Evolutionary conservation across 2,888 invertebrate genomes (phyloP).

Genomic region (Hirudinaria manillensis): DNA sequence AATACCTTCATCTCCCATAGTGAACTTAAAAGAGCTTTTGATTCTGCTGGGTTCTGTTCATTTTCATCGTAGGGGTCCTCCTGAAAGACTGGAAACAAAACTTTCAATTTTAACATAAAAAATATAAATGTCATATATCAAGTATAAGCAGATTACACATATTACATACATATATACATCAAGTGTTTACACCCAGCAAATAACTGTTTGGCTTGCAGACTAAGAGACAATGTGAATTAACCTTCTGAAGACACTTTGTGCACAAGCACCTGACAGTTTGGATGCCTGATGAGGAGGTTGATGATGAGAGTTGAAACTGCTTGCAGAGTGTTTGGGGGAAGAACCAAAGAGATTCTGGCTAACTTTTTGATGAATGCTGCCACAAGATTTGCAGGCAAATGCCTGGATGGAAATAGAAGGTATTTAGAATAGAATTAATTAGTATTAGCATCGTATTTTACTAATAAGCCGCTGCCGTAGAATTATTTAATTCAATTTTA

Average conservation of each 20-base stretch:
- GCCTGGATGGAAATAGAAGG: slow-evolving; percentile 58
- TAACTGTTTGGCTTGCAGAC: neutral
- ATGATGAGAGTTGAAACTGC: slow-evolving; percentile 63
- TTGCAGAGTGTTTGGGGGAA: slow-evolving; percentile 61
- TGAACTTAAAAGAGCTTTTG: slow-evolving; percentile 78
- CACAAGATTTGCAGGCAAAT: slow-evolving; percentile 80
- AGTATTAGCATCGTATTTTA: neutral
- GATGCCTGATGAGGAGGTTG: slow-evolving; percentile 78
- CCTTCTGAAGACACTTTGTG: slow-evolving; percentile 39
- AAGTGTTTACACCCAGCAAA: too few relatives aligned
- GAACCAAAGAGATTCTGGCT: slow-evolving; percentile 73
- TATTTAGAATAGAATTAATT: neutral
- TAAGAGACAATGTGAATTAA: neutral
- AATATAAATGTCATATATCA: too few relatives aligned
- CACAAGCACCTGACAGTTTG: slow-evolving; percentile 53
- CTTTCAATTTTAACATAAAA: too few relatives aligned
- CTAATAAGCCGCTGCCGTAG: neutral
- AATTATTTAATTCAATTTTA: neutral
- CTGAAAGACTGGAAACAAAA: slow-evolving; percentile 38
- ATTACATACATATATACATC: too few relatives aligned
- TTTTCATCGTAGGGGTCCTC: slow-evolving; percentile 78
- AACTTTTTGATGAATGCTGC: slow-evolving; percentile 88
- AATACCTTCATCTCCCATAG: slow-evolving; percentile 76
- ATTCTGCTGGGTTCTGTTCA: slow-evolving; percentile 71
- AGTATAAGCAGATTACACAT: too few relatives aligned